Evolutionary conservation across 2,113 vertebrate genomes (phyloP), one percentile per base, ranked within the genome.

Genomic region (Thunnus thynnus): DNA sequence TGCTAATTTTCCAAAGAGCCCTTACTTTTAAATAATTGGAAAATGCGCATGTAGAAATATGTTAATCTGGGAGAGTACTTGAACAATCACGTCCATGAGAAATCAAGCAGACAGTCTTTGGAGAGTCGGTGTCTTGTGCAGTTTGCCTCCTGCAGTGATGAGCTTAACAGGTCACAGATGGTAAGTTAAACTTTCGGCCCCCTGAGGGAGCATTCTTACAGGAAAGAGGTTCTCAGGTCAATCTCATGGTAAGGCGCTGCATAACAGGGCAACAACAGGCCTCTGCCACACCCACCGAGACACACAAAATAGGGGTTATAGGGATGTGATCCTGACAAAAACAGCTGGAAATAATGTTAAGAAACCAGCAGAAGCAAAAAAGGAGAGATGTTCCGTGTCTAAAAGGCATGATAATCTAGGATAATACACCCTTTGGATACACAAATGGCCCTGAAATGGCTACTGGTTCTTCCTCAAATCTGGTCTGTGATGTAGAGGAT

Each of bases 91-190:
- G 22, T 76, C 55, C 58, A 68, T n/a, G 13, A 83, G n/a, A 71
- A 72, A 64, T 75, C 41, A 57, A 72, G 61, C 20, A 71, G 44
- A 67, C 57, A 67, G 57, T 9, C 71, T 55, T 79, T 12, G 60
- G 50, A 78, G 57, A 69, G 66, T 30, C 27, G 27, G 27, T 36
- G 50, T 76, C 51, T 64, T 69, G 57, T 66, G 75, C 56, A 58
- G 74, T 80, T 78, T 69, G 65, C 74, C 87, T 87, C 72, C 81
- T 74, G 81, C 72, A 72, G 80, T 88, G 91, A 94, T 88, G 88
- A 74, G 66, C 80, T 90, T 94, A 93, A 92, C 93, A 94, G 92
- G 84, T 89, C 85, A 88, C 92, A 93, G 83, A 93, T 89, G 89
- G 88, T 72, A 83, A 78, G 67, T 91, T 87, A 63, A 86, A 88